phyloP scores from a whole-genome alignment of 2,113 vertebrate species.

The Dolichallabes microphthalmus region DNA sequence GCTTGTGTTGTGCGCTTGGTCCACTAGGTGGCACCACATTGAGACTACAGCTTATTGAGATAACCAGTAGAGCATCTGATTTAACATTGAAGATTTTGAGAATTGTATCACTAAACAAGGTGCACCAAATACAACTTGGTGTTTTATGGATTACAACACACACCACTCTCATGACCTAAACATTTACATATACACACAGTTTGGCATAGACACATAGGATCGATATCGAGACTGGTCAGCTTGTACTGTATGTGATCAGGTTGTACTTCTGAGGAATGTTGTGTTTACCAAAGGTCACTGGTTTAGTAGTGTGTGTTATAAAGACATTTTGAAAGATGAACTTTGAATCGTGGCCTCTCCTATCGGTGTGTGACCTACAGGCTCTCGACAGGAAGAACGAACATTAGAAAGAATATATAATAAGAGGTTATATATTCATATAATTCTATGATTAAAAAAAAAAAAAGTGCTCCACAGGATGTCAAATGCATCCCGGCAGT shows the following conservation, averaged over 20 bases:
- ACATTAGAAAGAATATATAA: too few species aligned
- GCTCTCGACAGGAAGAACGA: neutral
- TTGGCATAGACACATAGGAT: neutral
- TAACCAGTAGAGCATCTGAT: neutral
- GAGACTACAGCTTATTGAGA: neutral
- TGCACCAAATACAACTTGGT: neutral
- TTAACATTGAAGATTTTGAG: neutral
- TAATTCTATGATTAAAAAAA: too few species aligned
- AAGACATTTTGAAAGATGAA: conserved; percentile 72
- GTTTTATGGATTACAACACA: neutral
- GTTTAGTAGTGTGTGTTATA: conserved; percentile 57
- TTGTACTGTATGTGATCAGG: neutral
- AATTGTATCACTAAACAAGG: neutral
- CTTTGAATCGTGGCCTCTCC: conserved; percentile 67
- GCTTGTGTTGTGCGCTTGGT: neutral
- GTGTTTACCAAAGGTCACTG: conserved; percentile 61
- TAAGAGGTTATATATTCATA: too few species aligned
- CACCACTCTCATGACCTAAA: too few species aligned
- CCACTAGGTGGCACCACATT: conserved; percentile 60
- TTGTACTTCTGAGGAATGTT: conserved; percentile 29
- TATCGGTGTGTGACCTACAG: conserved; percentile 70
- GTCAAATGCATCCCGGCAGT: neutral
- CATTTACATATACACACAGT: neutral
- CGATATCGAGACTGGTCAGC: neutral
- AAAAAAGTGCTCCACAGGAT: neutral